phyloP scores from a whole-genome alignment of 2,797 vertebrate genomes.

The Naso thynnoides region DNA sequence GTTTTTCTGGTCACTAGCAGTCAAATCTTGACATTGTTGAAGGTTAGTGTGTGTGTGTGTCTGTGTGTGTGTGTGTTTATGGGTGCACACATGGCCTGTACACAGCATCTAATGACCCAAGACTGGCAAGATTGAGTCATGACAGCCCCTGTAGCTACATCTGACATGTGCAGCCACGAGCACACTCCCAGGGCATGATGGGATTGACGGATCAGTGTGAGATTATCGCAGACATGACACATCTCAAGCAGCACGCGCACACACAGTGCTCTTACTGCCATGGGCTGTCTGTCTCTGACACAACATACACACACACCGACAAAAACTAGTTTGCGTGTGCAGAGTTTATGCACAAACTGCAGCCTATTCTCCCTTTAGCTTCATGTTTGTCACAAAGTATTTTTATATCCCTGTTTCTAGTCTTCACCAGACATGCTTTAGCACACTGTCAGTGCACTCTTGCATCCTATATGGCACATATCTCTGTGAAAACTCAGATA shows the following conservation, averaged over 20 bases:
- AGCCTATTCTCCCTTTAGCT: constrained; percentile 27
- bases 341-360: constrained; percentile 13
- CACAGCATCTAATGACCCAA: constrained; percentile 37
- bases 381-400: constrained; percentile 29
- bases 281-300: constrained; percentile 50
- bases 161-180: constrained; percentile 73
- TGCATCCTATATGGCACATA: constrained; percentile 45
- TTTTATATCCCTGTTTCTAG: constrained; percentile 37
- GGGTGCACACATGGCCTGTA: constrained; percentile 11
- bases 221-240: constrained; percentile 77
- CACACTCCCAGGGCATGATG: constrained; percentile 68
- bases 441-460: constrained; percentile 60
- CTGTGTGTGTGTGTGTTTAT: constrained; percentile 24
- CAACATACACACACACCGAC: constrained; percentile 15
- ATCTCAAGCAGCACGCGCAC: constrained; percentile 53
- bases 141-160: constrained; percentile 71
- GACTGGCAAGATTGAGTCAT: constrained; percentile 68
- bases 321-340: constrained; percentile 12
- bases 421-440: constrained; percentile 55
- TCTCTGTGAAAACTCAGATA: constrained; percentile 55
- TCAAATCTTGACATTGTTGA: constrained; percentile 11
- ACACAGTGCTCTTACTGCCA: constrained; percentile 42
- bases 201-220: constrained; percentile 74
- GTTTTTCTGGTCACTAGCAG: neutral
- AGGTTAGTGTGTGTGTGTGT: constrained; percentile 24